phyloP scores from a whole-genome alignment of 1,140 invertebrate species.

The Phocides pigmalion region DNA sequence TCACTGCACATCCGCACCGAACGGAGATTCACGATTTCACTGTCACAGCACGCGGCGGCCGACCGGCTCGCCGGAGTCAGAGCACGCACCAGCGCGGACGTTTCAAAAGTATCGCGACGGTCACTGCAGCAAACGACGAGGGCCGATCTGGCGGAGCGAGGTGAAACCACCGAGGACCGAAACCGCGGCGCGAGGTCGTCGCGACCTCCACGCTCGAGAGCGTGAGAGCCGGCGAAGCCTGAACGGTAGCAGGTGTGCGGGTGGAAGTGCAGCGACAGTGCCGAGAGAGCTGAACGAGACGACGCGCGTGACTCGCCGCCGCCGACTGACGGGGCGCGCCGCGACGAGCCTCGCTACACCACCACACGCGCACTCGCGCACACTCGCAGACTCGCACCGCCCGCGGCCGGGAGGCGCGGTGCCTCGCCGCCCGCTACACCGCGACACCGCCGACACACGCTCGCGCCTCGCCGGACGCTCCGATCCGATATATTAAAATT shows the following conservation, averaged over 20 bases:
- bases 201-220: slow-evolving; percentile 73
- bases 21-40: slow-evolving; percentile 78
- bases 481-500: slow-evolving; percentile 63
- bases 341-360: slow-evolving; percentile 64
- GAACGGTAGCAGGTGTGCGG: slow-evolving; percentile 65
- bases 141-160: slow-evolving; percentile 40
- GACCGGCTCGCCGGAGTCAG: slow-evolving; percentile 58
- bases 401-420: slow-evolving; percentile 48
- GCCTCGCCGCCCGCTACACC: slow-evolving; percentile 48
- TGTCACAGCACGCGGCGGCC: slow-evolving; percentile 74
- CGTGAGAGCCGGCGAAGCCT: slow-evolving; percentile 72
- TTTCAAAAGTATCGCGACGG: slow-evolving; percentile 41
- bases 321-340: slow-evolving; percentile 77
- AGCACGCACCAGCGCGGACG: slow-evolving; percentile 55
- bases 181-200: slow-evolving; percentile 62
- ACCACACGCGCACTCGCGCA: slow-evolving; percentile 71
- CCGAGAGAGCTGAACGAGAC: slow-evolving; percentile 58
- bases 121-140: slow-evolving; percentile 44
- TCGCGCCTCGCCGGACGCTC: slow-evolving; percentile 56
- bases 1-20: slow-evolving; percentile 82
- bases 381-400: slow-evolving; percentile 66
- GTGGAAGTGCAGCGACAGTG: slow-evolving; percentile 55
- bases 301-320: slow-evolving; percentile 77
- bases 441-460: slow-evolving; percentile 43
- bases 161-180: slow-evolving; percentile 63